Evolutionary conservation across 2,888 invertebrate genomes (phyloP), one percentile per base, ranked within the genome.

Genomic region (Drosophila diplacantha): DNA sequence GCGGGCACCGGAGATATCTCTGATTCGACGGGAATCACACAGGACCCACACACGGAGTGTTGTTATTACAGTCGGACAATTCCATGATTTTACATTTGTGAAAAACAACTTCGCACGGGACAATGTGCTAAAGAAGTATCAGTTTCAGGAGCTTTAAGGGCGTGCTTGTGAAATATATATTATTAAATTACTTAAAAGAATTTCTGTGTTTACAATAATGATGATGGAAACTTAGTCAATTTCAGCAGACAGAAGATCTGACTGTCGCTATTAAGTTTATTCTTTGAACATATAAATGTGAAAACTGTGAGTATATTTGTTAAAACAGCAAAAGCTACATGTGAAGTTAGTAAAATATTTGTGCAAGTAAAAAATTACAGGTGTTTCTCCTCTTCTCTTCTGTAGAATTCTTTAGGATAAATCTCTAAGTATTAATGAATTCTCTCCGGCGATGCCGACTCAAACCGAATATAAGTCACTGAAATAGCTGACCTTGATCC

Each of bases 401-500:
- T 11, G 5, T 11, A 5, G 0, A 16, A 11, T 16, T 16, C 12
- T 7, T 7, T 12, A 1, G 5, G 8, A 29, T 29, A 29, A 1
- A 18, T 29, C 8, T 2, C 2, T 29, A 44, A 44, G 31, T 46
- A 14, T 46, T 31, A 29, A 31, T 9, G 14, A 5, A 5, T 18
- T 44, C 4, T 14, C 18, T 16, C 3, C 18, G 29, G 44, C 20
- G 44, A 44, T 44, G 29, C 26, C 5, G 14, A 22, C 22, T 37
- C 39, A 37, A 14, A 1, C 31, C 18, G 3, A 9, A 41, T 39
- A 1, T 61, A 49, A 61, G 29, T 61, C 61, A 61, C 35, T 11
- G 7, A 16, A 34, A 56, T 29, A 22, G 29, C 7, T 24, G 50
- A 43, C 61, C 61, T 62, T 61, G 62, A 50, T 62, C 39, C 31